Evolutionary conservation across 2,888 invertebrate species (phyloP), one percentile per base, ranked within the genome.

Genomic region (Bombyx huttoni): DNA sequence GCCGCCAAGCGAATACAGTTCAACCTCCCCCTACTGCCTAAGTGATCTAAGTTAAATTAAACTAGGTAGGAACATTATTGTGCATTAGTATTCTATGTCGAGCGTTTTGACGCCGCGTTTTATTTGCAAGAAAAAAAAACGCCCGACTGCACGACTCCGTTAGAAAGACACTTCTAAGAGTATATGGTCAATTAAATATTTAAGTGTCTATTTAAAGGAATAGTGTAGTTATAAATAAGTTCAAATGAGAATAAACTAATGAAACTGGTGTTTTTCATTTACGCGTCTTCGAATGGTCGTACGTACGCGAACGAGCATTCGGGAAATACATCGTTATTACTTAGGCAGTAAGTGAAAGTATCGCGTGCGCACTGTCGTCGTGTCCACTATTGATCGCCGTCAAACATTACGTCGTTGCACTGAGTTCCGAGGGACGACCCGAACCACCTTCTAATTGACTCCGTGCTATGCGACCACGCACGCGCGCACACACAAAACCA

Each of bases 1-100:
- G 69, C 66, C 74, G 72, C 73, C 73, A 58, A 61, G 65, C 69
- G 66, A 59, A 58, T 53, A 47, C 49, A 58, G 52, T 54, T 49
- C 54, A 52, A 51, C 58, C 57, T 52, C 56, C 60, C 51, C 60
- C 62, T 68, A 59, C 65, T 62, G 60, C 56, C 58, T 53, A 53
- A 52, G 35, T 51, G 14, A 49, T 50, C 34, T 40, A 3, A 34
- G 14, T 8, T 48, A 49, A 14, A 48, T 40, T 48, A 53, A 47
- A 51, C 59, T 57, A 57, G 47, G 47, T 64, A 67, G 67, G 67
- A 67, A 67, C 67, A 60, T 53, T 53, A 57, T 53, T 61, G 58
- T 57, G 57, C 58, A 55, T 53, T 52, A 48, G 40, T 10, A 51
- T 46, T 14, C 14, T 5, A 33, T 24, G n/a, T 33, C 50, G 46